Conservation (phyloP, 23 tunicate genomes). For the Trididemnum nubilum region DNA sequence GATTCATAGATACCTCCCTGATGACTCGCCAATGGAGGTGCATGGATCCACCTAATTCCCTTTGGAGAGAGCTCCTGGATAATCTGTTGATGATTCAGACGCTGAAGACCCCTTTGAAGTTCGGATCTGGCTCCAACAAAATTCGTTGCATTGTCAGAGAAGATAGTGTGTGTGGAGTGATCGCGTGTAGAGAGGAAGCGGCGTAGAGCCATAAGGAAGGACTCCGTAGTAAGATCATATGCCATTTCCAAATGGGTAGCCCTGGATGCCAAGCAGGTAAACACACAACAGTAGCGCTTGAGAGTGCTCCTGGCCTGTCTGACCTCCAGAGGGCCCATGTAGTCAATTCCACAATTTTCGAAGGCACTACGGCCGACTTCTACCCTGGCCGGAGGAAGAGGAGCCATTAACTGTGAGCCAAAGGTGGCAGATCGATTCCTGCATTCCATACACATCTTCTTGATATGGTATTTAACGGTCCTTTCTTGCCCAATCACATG, state of each 20-base stretch:
- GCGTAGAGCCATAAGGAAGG: slow-evolving; percentile 31
- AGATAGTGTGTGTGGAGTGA: background rate
- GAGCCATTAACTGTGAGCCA: slow-evolving; percentile 28
- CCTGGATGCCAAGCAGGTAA: slow-evolving; percentile 45
- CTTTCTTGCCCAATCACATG: slow-evolving; percentile 26
- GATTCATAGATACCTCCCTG: slow-evolving; percentile 30
- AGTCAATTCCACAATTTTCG: slow-evolving; percentile 6
- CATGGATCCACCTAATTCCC: background rate
- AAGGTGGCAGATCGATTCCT: background rate
- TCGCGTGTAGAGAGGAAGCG: slow-evolving; percentile 28
- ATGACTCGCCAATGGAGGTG: slow-evolving; percentile 28
- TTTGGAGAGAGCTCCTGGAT: slow-evolving; percentile 6
- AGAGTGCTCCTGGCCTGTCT: background rate
- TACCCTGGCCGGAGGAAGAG: slow-evolving; percentile 5
- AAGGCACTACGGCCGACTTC: background rate
- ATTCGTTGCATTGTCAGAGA: slow-evolving; percentile 22
- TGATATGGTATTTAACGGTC: slow-evolving; percentile 3
- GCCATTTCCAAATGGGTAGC: slow-evolving; percentile 43
- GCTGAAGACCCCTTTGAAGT: slow-evolving; percentile 8
- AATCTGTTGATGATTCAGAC: background rate
- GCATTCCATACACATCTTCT: slow-evolving; percentile 4
- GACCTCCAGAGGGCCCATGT: slow-evolving; percentile 15
- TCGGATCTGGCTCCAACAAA: slow-evolving; percentile 24
- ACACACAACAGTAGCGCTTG: slow-evolving; percentile 23
- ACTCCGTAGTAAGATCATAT: slow-evolving; percentile 23